Evolutionary conservation across 2,888 invertebrate genomes (phyloP), one percentile per base, ranked within the genome.

Genomic region (Noctua fimbriata): DNA sequence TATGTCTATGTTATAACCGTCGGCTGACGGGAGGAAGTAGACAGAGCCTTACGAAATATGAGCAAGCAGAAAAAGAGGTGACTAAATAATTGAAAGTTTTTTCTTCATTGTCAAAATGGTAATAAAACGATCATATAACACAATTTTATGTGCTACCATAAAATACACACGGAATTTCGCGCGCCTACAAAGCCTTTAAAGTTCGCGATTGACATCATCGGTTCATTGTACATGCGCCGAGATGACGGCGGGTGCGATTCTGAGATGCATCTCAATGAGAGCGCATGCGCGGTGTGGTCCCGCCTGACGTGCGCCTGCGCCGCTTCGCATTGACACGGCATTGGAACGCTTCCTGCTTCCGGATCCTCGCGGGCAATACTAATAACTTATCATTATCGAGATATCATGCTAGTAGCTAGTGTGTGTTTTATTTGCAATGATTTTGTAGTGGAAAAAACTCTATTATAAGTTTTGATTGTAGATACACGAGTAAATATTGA

Each of bases 271-370:
- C 90, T 91, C 89, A 93, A 94, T 92, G 92, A 92, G 88, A 69
- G 73, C 47, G 83, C 82, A 85, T 82, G 58, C 28, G 58, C 83
- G 74, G 89, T 89, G 89, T 92, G 89, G 84, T 90, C 91, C 87
- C 85, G 85, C 83, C 87, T 87, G 88, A 88, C 89, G 87, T 87
- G 85, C 89, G 91, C 81, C 18, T 36, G 77, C 90, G 92, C 92
- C 92, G 92, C 89, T 91, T 91, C 88, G 90, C 91, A 91, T 88
- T 88, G 89, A 83, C 86, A 83, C 90, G 94, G 87, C 95, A 94
- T 92, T 95, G 94, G 90, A 81, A 73, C 78, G 85, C 94, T 96
- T 96, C 96, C 96, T 95, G 87, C 95, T 96, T 96, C 96, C 96
- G 95, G 93, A 92, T 92, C 90, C 92, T 89, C 89, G 92, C 91